Base-by-base conservation (phyloP, 2,888 invertebrate genomes). In the Lasioglossum calceatum region DNA sequence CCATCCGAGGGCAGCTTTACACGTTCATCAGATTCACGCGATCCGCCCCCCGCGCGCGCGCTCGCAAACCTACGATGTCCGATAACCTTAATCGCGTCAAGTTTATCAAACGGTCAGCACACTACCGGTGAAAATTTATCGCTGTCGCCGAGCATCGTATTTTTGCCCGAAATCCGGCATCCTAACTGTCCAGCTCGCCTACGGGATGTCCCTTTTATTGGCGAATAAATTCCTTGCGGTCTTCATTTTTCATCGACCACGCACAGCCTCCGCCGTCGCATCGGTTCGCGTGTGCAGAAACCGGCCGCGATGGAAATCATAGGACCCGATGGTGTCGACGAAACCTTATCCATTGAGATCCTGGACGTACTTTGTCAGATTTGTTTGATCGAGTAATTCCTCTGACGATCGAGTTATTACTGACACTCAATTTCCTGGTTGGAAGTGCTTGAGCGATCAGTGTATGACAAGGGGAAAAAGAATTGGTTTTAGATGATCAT, bases 261-360 rank as follows among this genome's bases (percentile, higher is more conserved):
- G 71, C 72, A 39, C 64, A 16, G 47, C 27, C 72, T 50, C 50
- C 50, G 16, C 16, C 16, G 72, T 16, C 72, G 16, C 23, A 8
- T 7, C 44, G 12, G 42, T 1, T 12, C 44, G n/a, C 72, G 16
- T 32, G 47, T n/a, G 61, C 75, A 64, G 50, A 50, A 72, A 87
- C 70, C 78, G 71, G 73, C 79, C 47, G 36, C 70, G 88, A 79
- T 84, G 84, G 84, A 89, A 88, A 89, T 88, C 89, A 86, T 54
- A 54, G 32, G 47, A 47, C 67, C 36, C 50, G 64, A 36, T 44
- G 19, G 16, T 2, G 44, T 77, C 42, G 67, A 10, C 42, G 76
- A 85, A 73, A 76, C 67, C 76, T 76, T 78, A 79, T 10, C 67
- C 72, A 27, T 72, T 42, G 12, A n/a, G 27, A 73, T 39, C 27